Conservation (phyloP, 2,113 vertebrate species). For the Strix aluco region DNA sequence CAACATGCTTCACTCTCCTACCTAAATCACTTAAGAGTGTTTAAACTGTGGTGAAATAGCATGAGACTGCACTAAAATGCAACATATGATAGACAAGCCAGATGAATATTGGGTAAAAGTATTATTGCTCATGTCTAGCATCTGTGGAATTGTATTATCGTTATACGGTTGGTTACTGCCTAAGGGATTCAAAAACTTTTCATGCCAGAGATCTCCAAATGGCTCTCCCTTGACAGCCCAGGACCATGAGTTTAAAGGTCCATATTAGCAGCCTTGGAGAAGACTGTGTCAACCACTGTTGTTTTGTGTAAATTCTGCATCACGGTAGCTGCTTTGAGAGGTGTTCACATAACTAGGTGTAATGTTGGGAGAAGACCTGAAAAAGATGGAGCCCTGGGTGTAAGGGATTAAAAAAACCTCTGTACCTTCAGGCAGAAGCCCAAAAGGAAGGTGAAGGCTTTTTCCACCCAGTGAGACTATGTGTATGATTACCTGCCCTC, state of each 20-base stretch:
- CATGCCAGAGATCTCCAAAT: background rate
- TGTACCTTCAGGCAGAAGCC: background rate
- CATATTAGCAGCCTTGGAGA: background rate
- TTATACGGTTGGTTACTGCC: background rate
- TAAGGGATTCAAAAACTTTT: background rate
- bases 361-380: background rate
- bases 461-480: background rate
- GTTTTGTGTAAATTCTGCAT: rapidly evolving
- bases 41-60: background rate
- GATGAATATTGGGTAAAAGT: background rate
- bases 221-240: background rate
- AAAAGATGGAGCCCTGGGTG: background rate
- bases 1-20: background rate
- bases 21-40: background rate
- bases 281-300: background rate
- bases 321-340: rapidly evolving
- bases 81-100: background rate
- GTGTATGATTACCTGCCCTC: background rate
- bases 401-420: background rate
- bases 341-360: no score
- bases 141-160: background rate
- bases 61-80: background rate
- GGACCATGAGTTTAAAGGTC: background rate
- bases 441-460: background rate
- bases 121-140: background rate